Conservation (phyloP, 64 coral and sea anemone genomes). For the Anthopleura sola region DNA sequence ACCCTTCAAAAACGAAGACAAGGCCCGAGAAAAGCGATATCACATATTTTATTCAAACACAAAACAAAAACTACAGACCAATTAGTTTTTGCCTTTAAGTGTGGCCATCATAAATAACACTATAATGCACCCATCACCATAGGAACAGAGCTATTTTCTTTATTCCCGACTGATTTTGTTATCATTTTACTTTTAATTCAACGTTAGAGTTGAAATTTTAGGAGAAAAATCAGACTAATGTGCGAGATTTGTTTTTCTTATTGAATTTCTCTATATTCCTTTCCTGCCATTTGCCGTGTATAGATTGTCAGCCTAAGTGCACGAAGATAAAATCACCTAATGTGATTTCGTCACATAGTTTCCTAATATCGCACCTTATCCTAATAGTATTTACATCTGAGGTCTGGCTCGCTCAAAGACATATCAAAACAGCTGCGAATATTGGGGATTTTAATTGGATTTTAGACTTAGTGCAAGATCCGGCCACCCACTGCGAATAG, state of each 20-base stretch:
- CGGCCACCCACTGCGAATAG: not conserved
- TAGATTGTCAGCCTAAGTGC: not conserved
- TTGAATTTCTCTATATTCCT: no score
- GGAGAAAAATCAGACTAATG: no score
- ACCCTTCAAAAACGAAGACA: not conserved
- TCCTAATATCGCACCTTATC: not conserved
- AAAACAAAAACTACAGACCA: not conserved
- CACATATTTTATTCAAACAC: not conserved
- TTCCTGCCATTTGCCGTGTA: no score
- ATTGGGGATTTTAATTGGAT: not conserved
- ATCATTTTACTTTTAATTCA: no score
- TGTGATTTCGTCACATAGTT: not conserved
- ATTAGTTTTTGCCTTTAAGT: not conserved
- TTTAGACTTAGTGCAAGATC: not conserved
- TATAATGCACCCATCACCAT: not conserved
- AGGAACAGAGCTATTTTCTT: not conserved
- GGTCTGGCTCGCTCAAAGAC: not conserved
- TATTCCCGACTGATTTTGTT: not conserved
- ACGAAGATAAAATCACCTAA: not conserved
- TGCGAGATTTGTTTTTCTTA: no score
- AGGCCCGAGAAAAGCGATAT: not conserved
- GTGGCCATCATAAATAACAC: not conserved
- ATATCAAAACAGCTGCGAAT: slow-evolving; percentile 2
- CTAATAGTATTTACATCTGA: not conserved
- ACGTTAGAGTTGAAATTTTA: no score